Conservation (phyloP, 2,113 vertebrate species). For the Platanista minor region DNA sequence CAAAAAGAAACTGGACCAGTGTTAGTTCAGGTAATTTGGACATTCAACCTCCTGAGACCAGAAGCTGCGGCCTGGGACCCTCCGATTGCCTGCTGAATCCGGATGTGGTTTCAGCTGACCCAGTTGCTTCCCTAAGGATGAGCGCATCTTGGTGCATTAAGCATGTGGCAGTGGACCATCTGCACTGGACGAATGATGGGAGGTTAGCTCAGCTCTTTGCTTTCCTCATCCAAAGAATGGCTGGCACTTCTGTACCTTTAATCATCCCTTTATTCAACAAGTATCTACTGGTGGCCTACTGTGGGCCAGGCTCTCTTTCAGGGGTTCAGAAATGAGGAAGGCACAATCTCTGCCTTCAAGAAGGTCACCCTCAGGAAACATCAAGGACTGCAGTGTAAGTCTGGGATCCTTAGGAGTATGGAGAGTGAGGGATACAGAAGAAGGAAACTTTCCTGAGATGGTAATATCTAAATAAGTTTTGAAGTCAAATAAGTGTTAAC, state of each 20-base stretch:
- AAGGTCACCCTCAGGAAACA: not conserved
- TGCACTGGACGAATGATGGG: not conserved
- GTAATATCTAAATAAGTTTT: not conserved
- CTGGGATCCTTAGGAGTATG: not conserved
- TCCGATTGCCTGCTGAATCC: not conserved
- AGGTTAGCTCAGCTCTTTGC: not conserved
- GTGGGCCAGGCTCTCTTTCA: not conserved
- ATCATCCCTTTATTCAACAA: constrained; percentile 28
- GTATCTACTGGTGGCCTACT: not conserved
- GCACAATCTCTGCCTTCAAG: not conserved
- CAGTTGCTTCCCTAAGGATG: not conserved
- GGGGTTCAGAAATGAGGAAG: not conserved
- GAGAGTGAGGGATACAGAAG: not conserved
- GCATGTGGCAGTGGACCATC: not conserved
- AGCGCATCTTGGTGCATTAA: not conserved
- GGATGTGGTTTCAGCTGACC: not conserved
- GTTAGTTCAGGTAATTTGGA: not conserved
- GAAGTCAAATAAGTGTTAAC: not conserved
- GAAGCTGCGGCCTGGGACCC: not conserved
- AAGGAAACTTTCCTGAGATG: not conserved
- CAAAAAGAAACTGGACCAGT: not conserved
- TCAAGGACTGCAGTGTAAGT: not conserved
- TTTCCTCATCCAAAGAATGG: not conserved
- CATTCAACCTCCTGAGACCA: not conserved
- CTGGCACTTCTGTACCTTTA: not conserved